Conservation (phyloP, 2,888 invertebrate species). For the Ichneumoninae sp. region DNA sequence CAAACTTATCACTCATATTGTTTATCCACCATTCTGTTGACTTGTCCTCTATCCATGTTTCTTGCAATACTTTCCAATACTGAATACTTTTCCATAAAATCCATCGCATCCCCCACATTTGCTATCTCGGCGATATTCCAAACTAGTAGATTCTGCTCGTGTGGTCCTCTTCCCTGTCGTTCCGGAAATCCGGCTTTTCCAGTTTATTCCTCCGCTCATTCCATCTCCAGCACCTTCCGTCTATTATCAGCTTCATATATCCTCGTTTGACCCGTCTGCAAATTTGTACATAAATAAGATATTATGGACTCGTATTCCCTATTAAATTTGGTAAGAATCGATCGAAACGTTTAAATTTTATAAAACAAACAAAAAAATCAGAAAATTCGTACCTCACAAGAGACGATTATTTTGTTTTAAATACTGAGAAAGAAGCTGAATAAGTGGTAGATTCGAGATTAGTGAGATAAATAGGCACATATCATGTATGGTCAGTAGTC, state of each 20-base stretch:
- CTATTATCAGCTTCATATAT: slow-evolving; percentile 18
- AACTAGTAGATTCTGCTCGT: neutral
- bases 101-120: neutral
- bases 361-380: too few relatives aligned
- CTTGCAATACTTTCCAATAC: slow-evolving; percentile 27
- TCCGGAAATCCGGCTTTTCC: neutral
- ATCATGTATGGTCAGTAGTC: too few relatives aligned
- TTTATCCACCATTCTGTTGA: neutral
- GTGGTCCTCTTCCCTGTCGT: slow-evolving; percentile 15
- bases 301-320: too few relatives aligned
- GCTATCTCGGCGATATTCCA: slow-evolving; percentile 20
- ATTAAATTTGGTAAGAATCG: too few relatives aligned
- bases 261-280: neutral
- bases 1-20: neutral
- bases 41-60: slow-evolving; percentile 30
- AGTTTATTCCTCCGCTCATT: slow-evolving; percentile 1
- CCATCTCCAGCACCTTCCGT: slow-evolving; percentile 39
- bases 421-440: too few relatives aligned
- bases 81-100: neutral
- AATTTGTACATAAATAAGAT: too few relatives aligned
- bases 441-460: too few relatives aligned
- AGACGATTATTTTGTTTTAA: too few relatives aligned
- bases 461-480: too few relatives aligned
- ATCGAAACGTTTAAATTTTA: too few relatives aligned
- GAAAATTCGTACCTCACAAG: too few relatives aligned